Percentiles rank a stretch among this genome's conserved stretches.
These are phyloP conservation scores for Gastrophryne carolinensis DNA, from an alignment of 2,797 vertebrate genomes.

Conservation along the genomic window DNA sequence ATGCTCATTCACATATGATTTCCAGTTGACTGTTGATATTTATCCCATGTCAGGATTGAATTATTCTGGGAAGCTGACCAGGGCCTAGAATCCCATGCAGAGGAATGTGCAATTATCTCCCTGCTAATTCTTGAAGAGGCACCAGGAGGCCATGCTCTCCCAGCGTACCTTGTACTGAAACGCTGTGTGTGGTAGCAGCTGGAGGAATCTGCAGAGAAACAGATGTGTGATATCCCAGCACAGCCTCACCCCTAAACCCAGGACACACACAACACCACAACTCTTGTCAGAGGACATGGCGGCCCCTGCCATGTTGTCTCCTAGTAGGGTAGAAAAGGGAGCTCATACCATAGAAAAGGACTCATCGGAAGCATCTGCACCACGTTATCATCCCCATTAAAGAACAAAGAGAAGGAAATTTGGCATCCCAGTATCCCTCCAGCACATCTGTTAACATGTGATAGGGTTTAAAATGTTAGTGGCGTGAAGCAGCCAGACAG, in stretches of 20 bases:
- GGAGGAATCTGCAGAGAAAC: conserved; percentile 14
- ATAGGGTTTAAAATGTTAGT: not conserved
- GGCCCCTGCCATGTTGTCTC: not conserved
- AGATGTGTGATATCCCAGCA: conserved; percentile 20
- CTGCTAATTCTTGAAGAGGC: conserved; percentile 30
- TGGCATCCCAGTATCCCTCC: not conserved
- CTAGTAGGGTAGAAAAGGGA: not conserved
- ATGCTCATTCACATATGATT: not conserved
- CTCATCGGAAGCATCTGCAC: not conserved
- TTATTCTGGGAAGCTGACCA: conserved; percentile 12
- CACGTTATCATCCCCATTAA: not conserved
- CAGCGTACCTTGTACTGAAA: conserved; percentile 17
- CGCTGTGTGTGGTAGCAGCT: conserved; percentile 32
- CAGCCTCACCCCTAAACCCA: conserved; percentile 7
- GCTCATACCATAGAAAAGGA: not conserved
- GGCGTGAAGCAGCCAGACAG: not conserved
- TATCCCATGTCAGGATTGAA: not conserved
- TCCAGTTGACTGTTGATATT: not conserved
- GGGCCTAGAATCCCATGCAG: not conserved
- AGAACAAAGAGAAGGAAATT: not conserved
- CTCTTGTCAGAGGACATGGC: not conserved
- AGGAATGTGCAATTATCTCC: conserved; percentile 36
- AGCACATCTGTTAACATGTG: not conserved
- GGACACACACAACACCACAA: conserved; percentile 1
- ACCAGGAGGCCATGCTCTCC: conserved; percentile 10